Base-by-base conservation (phyloP, 2,888 invertebrate species). In the Euproctis similis region DNA sequence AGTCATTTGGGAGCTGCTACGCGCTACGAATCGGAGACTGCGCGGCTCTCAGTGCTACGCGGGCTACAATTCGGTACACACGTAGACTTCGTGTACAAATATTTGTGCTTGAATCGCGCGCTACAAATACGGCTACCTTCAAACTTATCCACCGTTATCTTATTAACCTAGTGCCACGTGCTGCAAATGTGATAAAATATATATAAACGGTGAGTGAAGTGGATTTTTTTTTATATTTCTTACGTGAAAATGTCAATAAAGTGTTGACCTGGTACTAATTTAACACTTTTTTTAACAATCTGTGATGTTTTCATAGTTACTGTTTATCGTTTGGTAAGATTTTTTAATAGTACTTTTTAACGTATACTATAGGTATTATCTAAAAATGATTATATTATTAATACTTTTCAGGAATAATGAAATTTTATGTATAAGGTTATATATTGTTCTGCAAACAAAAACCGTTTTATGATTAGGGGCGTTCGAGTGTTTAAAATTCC, bases 1-100 rank as follows among this genome's bases (percentile, higher is more conserved):
- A 55, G 51, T 52, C 59, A 59, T 58, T 64, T 59, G 49, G 51
- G 57, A 57, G 52, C 47, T 39, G 56, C 51, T 62, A 58, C 53
- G 48, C n/a, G 45, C 33, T 48, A 53, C 56, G 61, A 61, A 53
- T 68, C 66, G 68, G 80, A 80, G 80, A 69, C 77, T 78, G 78
- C 80, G 80, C 80, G 74, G 47, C 59, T 60, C 50, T 49, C 73
- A 80, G 80, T 80, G 46, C 59, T 61, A 59, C 67, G 60, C 58
- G 58, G 52, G 50, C 54, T 34, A 47, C 53, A 46, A 47, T 39
- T 36, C 44, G 32, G 59, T 37, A 31, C 48, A 44, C 59, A 61
- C 68, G 71, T 62, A n/a, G n/a, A 46, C 22, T 44, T 28, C 30
- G 30, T 23, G 43, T 36, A 46, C 40, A 6, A 14, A 14, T 14